Evolutionary conservation across 2,888 invertebrate genomes (phyloP).

Genomic region (Colletes collaris): DNA sequence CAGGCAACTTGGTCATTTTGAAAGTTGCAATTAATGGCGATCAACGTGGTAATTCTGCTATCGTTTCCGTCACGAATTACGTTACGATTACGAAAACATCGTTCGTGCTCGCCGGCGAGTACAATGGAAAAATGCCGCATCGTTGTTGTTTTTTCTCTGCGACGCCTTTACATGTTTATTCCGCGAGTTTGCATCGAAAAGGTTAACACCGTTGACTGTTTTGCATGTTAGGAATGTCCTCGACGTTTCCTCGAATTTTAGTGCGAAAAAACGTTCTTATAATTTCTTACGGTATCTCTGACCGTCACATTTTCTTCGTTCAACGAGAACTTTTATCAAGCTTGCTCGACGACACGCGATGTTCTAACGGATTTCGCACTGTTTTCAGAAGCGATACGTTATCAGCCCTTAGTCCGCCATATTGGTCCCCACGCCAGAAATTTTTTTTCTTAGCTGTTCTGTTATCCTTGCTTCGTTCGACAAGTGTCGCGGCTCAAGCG

Average conservation of each 20-base stretch:
- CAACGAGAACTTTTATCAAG: conserved; percentile 1
- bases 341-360: background rate
- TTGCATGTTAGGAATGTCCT: too few relatives aligned
- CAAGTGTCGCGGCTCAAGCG: too few relatives aligned
- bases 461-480: too few relatives aligned
- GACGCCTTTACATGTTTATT: too few relatives aligned
- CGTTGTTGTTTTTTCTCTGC: too few relatives aligned
- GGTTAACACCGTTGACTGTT: too few relatives aligned
- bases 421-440: conserved; percentile 5
- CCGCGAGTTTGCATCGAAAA: background rate
- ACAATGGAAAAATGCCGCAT: background rate
- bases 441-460: background rate
- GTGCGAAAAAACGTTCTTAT: too few relatives aligned
- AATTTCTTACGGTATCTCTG: background rate
- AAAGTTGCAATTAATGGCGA: conserved; percentile 7
- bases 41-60: background rate
- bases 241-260: too few relatives aligned
- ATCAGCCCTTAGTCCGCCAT: conserved; percentile 63
- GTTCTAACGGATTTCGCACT: conserved; percentile 18
- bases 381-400: conserved; percentile 56
- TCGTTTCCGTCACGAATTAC: conserved; percentile 18
- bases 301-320: background rate
- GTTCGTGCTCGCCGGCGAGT: background rate
- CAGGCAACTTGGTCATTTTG: background rate
- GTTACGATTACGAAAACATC: background rate